Conservation (phyloP, 2,797 vertebrate genomes). For the Champsocephalus esox region DNA sequence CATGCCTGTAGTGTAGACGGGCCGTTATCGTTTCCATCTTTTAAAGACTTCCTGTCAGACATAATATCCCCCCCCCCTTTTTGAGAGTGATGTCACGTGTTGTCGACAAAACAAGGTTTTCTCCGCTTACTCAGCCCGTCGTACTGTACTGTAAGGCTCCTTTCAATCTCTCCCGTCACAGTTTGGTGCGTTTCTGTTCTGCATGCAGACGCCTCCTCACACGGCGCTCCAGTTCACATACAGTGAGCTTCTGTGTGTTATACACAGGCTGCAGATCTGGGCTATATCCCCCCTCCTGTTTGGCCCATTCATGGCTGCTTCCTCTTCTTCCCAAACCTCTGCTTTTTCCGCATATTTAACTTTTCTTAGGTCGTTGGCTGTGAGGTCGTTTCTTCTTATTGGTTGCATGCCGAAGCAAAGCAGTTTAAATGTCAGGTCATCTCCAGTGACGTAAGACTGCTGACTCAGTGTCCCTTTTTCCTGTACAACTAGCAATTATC, state of each 20-base stretch:
- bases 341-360: neutral
- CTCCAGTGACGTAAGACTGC: neutral
- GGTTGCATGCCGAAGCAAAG: neutral
- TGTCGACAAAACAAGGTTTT: neutral
- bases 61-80: no score
- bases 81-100: neutral
- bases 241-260: slow-evolving; percentile 30
- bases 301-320: neutral
- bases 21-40: neutral
- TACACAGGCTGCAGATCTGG: slow-evolving; percentile 9
- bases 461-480: neutral
- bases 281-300: neutral
- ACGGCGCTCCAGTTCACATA: slow-evolving; percentile 11
- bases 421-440: neutral
- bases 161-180: slow-evolving; percentile 2
- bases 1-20: no score
- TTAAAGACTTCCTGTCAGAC: neutral
- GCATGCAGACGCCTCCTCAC: slow-evolving; percentile 5
- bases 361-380: neutral
- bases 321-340: neutral
- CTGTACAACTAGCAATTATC: neutral
- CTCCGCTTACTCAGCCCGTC: neutral
- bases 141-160: neutral
- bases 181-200: slow-evolving; percentile 7
- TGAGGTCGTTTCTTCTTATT: neutral